These are phyloP conservation scores for Oreochromis tanganicae DNA, from an alignment of 2,113 vertebrate genomes.

Conservation along the genomic window DNA sequence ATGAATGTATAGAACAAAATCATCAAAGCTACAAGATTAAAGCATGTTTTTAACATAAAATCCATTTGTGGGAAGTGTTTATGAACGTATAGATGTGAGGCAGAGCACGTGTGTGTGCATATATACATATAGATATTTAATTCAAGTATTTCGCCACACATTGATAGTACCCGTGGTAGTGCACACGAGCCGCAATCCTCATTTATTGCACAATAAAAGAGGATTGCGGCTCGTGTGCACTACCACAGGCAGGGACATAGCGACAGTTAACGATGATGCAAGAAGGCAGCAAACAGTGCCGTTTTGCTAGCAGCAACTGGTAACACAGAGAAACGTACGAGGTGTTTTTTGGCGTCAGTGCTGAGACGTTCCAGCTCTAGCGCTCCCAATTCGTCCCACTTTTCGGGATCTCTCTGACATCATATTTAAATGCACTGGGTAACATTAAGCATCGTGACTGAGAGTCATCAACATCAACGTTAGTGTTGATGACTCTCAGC, in stretches of 20 bases:
- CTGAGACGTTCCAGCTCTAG: not conserved
- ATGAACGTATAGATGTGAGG: not conserved
- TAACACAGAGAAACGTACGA: not conserved
- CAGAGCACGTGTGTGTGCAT: not conserved
- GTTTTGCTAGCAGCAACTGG: not conserved
- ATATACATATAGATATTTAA: not conserved
- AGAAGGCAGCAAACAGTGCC: not conserved
- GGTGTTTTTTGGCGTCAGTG: not conserved
- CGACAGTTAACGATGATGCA: not conserved
- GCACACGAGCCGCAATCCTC: not conserved
- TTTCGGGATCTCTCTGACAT: not conserved
- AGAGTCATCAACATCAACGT: not conserved
- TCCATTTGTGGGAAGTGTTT: not conserved
- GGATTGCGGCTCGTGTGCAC: not conserved
- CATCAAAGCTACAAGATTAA: constrained; percentile 2
- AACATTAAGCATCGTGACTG: not conserved
- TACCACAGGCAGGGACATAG: not conserved
- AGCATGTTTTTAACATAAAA: not conserved
- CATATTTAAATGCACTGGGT: not conserved
- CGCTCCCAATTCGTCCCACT: not conserved
- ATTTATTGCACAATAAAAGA: not conserved
- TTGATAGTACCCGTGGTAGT: not conserved
- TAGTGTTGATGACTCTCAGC: not conserved
- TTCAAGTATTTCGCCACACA: not conserved
- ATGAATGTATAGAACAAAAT: not conserved